Base-by-base conservation (phyloP, 53 echinoderm and acorn worm species). In the Luidia sarsii region DNA sequence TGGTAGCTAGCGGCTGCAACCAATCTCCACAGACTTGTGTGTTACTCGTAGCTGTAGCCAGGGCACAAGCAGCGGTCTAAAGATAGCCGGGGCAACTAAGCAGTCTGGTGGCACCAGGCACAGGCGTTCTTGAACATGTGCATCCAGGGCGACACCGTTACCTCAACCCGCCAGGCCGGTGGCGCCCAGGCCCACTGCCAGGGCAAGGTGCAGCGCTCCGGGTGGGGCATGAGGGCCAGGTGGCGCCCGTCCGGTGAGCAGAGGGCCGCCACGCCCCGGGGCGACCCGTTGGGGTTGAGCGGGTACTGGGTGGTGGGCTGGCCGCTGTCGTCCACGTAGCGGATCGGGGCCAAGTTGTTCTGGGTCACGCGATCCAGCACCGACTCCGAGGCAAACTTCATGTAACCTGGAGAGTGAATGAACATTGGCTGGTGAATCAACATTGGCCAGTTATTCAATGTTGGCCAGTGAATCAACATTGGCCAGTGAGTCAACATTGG, bases 151-250 rank as follows among this genome's bases (percentile, higher is more conserved):
- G 97, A 96, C 41, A 79, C 93, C 22, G 83, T 86, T 46, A 93
- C 49, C 25, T 82, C 86, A 49, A 15, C 33, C 57, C 81, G 57
- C 97, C 97, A 96, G 10, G 88, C 82, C 48, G 49, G 51, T 13
- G 97, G 97, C 93, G 91, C 93, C 97, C 97, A 96, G 0, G 96
- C 90, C 96, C 96, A 96, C 79, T 96, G 96, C 96, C 96, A 96
- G 14, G 86, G 85, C 50, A 83, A 81, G n/a, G 92, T 90, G 50
- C 90, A 83, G 35, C 96, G 68, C 82, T 96, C 96, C 8, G 96
- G 96, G 64, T 96, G 96, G 7, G 96, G 96, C 96, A 96, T 96
- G 68, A 96, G 80, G 21, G 96, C 96, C 32, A 96, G 83, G 71
- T 96, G 96, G 25, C 93, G 92, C 18, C 96, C 96, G 50, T 96